phyloP scores from a whole-genome alignment of 2,113 vertebrate species.

The Sterna hirundo region DNA sequence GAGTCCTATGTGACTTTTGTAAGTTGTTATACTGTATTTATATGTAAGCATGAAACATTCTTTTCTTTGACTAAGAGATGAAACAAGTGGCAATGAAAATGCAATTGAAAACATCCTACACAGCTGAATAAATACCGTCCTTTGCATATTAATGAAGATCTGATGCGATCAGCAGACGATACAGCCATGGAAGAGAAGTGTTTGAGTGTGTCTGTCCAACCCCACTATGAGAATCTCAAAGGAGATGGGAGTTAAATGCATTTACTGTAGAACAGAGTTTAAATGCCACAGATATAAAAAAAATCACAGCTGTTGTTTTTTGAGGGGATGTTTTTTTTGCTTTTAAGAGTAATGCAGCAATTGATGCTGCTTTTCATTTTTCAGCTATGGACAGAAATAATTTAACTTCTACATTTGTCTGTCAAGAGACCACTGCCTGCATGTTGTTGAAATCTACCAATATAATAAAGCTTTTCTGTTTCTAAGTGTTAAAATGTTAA shows the following conservation, averaged over 20 bases:
- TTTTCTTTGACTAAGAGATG: not conserved
- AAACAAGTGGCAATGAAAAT: constrained; percentile 8
- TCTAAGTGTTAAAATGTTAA: not conserved
- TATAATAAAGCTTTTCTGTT: not conserved
- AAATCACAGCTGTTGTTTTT: not conserved
- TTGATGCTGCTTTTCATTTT: not conserved
- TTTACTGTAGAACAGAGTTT: not conserved
- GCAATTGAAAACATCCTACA: not conserved
- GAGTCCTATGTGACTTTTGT: not conserved
- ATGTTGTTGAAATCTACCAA: not conserved
- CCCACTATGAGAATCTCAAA: not conserved
- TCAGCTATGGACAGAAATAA: not conserved
- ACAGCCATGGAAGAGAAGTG: not conserved
- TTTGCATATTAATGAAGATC: not conserved
- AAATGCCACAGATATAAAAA: not conserved
- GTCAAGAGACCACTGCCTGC: not conserved
- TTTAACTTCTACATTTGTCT: not conserved
- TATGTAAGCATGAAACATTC: not conserved
- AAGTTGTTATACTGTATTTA: not conserved
- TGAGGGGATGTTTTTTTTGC: too few relatives aligned
- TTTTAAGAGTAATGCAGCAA: not conserved
- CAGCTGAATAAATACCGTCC: not conserved
- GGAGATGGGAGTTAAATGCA: not conserved
- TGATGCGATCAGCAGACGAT: not conserved
- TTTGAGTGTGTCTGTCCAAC: not conserved